phyloP scores from a whole-genome alignment of 2,797 vertebrate species.

The Pangasius larnaudii region DNA sequence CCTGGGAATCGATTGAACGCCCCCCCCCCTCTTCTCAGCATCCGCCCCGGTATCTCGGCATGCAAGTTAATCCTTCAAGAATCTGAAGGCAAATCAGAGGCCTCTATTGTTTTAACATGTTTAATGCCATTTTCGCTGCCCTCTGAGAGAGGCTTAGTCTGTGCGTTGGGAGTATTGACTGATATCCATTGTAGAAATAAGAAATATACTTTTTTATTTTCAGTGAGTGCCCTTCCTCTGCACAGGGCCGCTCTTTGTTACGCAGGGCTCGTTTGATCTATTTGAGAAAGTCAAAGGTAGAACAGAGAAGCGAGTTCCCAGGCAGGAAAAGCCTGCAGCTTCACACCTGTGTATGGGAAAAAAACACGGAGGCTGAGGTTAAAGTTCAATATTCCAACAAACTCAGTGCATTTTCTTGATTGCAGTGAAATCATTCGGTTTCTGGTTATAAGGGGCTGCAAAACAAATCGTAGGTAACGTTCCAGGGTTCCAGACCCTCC shows the following conservation, averaged over 20 bases:
- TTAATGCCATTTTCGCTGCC: slow-evolving; percentile 62
- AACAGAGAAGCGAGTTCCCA: slow-evolving; percentile 27
- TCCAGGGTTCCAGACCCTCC: neutral
- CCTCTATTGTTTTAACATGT: slow-evolving; percentile 67
- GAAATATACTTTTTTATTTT: slow-evolving; percentile 68
- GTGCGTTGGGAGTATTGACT: slow-evolving; percentile 77
- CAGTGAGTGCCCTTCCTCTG: slow-evolving; percentile 42
- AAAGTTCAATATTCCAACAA: slow-evolving; percentile 20
- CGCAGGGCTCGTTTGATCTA: slow-evolving; percentile 55
- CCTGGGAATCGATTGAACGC: slow-evolving; percentile 71
- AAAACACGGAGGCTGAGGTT: neutral
- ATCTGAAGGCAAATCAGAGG: slow-evolving; percentile 65
- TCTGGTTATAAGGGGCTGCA: neutral
- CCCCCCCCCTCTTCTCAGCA: slow-evolving; percentile 48
- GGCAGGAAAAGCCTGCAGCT: slow-evolving; percentile 26
- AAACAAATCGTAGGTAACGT: neutral
- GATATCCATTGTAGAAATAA: slow-evolving; percentile 54
- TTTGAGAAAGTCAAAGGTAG: slow-evolving; percentile 57
- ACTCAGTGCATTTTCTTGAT: neutral
- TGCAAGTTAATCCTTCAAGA: slow-evolving; percentile 76
- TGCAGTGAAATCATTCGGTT: neutral
- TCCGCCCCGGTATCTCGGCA: slow-evolving; percentile 61
- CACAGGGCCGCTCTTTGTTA: slow-evolving; percentile 59
- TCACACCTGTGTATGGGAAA: slow-evolving; percentile 26
- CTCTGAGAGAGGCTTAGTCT: slow-evolving; percentile 44